Percentiles rank a stretch among this genome's conserved stretches.
phyloP scores from a whole-genome alignment of 2,113 vertebrate species.

The Heloderma charlesbogerti region DNA sequence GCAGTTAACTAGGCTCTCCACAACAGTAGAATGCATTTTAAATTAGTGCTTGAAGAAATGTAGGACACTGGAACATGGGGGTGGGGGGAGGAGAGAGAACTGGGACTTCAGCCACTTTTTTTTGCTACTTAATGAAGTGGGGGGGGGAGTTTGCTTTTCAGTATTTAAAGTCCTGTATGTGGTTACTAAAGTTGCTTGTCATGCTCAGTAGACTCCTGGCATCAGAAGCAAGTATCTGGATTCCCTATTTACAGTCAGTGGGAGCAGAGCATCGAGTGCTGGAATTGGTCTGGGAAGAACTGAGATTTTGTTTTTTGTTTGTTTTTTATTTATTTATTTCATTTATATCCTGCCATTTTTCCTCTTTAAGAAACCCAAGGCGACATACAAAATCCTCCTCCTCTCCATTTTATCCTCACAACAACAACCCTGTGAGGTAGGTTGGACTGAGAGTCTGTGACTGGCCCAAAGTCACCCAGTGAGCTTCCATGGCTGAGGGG shows the following conservation, averaged over 20 bases:
- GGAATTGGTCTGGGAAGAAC: background rate
- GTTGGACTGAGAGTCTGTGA: too few species aligned
- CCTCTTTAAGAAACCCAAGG: too few species aligned
- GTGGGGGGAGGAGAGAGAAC: slow-evolving; percentile 27
- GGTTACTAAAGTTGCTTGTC: slow-evolving; percentile 36
- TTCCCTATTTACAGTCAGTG: background rate
- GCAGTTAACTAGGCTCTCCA: slow-evolving; percentile 52
- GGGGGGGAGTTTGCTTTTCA: slow-evolving; percentile 46
- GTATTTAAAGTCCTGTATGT: slow-evolving; percentile 34
- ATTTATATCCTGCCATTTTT: too few species aligned
- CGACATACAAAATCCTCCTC: too few species aligned
- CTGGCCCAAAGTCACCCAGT: too few species aligned
- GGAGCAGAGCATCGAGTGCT: background rate
- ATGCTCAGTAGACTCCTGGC: slow-evolving; percentile 39
- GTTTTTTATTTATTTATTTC: too few species aligned
- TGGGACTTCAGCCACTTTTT: slow-evolving; percentile 51
- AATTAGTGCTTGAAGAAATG: slow-evolving; percentile 68
- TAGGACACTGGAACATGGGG: slow-evolving; percentile 58
- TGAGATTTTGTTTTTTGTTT: too few species aligned
- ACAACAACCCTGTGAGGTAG: too few species aligned
- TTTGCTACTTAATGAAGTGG: slow-evolving; percentile 55
- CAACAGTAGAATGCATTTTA: slow-evolving; percentile 64
- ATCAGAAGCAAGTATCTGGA: slow-evolving; percentile 29
- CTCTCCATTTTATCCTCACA: too few species aligned
- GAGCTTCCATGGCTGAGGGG: too few species aligned